Base-by-base conservation (phyloP, 2,113 vertebrate genomes). In the Montifringilla adamsi region DNA sequence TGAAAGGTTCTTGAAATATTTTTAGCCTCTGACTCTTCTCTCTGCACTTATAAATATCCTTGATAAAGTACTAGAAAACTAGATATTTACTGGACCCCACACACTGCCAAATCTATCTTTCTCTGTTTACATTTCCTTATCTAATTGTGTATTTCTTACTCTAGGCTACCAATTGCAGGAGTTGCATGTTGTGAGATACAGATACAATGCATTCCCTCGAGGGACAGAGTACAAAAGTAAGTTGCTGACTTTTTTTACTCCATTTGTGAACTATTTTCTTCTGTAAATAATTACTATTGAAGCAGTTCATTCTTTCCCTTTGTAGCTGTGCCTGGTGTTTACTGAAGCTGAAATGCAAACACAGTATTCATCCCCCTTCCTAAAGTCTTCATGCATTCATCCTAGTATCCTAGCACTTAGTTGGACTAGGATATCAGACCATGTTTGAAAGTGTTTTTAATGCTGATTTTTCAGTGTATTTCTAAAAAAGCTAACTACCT, bases 21-120 rank as follows among this genome's bases (percentile, higher is more conserved):
- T 89, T 66, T 63, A 92, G 60, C 26, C 37, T 68, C 5, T 19
- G 83, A 89, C 68, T 89, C 86, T 93, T 87, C n/a, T 73, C 53
- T 85, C 9, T 59, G 39, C 39, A 50, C 94, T 97, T 94, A 87
- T 35, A 97, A 91, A 91, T 75, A 84, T 28, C 91, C 72, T 85
- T 58, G 68, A 93, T 83, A 64, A 95, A 95, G 93, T 83, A 60
- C n/a, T 74, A 69, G 60, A 83, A 93, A 90, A 60, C 11, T 63
- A 75, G 77, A 64, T 59, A 47, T 43, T 75, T 89, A 75, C 35
- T 87, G 33, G 44, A 49, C 27, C 8, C 39, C 6, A 14, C 46
- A 8, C 11, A 12, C 2, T 33, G 4, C 35, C 24, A 78, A 60
- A 73, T 27, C 10, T 58, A 24, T 53, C 11, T 18, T 88, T 58